phyloP scores from a whole-genome alignment of 2,888 invertebrate genomes.

The Abscondita cerata region DNA sequence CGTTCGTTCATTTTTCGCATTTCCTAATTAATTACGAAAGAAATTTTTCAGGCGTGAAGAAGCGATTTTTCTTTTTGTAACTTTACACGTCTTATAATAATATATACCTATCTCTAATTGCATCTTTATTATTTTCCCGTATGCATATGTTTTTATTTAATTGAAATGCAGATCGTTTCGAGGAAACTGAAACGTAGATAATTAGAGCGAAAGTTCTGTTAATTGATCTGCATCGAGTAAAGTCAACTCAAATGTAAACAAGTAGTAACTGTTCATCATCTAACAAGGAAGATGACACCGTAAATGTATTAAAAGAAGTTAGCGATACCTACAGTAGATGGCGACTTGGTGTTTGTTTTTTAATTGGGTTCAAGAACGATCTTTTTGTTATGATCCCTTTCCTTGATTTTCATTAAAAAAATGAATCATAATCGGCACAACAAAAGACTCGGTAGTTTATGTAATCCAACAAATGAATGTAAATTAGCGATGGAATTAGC shows the following conservation, averaged over 20 bases:
- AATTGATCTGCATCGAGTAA: too few relatives aligned
- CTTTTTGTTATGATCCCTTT: constrained; percentile 12
- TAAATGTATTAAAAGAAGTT: not conserved
- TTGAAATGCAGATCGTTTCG: too few relatives aligned
- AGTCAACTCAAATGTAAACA: too few relatives aligned
- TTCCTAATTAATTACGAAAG: constrained; percentile 16
- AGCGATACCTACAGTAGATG: not conserved
- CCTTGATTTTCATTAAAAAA: constrained; percentile 30
- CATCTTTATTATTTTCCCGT: too few relatives aligned
- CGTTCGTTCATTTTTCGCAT: constrained; percentile 24
- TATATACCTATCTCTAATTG: too few relatives aligned
- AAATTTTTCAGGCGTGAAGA: not conserved
- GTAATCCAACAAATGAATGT: constrained; percentile 56
- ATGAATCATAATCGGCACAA: constrained; percentile 46
- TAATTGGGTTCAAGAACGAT: constrained; percentile 7
- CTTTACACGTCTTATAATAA: too few relatives aligned
- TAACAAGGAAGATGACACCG: not conserved
- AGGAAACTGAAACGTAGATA: too few relatives aligned
- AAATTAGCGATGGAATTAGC: constrained; percentile 59
- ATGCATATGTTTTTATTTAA: too few relatives aligned
- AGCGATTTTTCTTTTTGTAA: too few relatives aligned
- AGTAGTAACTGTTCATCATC: not conserved
- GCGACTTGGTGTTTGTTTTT: not conserved
- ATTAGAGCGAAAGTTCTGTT: too few relatives aligned
- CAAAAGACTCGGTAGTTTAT: constrained; percentile 49